Conservation (phyloP, 1,140 invertebrate genomes). For the Druon quercuslanigerum region DNA sequence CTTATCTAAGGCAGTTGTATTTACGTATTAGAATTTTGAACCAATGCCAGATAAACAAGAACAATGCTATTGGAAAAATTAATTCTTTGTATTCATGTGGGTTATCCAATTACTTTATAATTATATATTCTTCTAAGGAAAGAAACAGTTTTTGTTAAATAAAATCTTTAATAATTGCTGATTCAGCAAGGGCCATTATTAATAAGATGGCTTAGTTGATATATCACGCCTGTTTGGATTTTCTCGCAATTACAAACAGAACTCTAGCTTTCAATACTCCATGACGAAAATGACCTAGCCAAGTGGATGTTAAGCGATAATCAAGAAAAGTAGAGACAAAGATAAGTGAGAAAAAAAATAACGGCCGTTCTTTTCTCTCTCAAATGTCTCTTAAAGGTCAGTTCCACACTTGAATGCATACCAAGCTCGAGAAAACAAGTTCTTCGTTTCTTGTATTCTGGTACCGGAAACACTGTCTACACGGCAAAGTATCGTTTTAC, state of each 20-base stretch:
- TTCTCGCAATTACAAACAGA: not conserved
- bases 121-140: too few relatives aligned
- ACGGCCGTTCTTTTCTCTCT: not conserved
- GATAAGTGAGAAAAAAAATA: constrained; percentile 3
- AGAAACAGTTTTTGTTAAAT: too few relatives aligned
- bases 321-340: constrained; percentile 9
- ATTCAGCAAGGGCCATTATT: too few relatives aligned
- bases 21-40: too few relatives aligned
- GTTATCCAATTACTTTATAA: too few relatives aligned
- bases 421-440: constrained; percentile 4
- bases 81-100: too few relatives aligned
- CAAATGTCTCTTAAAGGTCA: not conserved
- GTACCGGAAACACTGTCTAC: not conserved
- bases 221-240: not conserved
- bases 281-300: constrained; percentile 3
- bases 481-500: not conserved
- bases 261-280: not conserved
- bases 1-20: not conserved
- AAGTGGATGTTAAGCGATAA: not conserved
- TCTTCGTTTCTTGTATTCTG: not conserved
- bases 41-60: too few relatives aligned
- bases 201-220: too few relatives aligned
- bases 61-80: too few relatives aligned
- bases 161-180: too few relatives aligned
- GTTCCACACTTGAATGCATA: not conserved